Evolutionary conservation across 2,888 invertebrate species (phyloP).

Genomic region (Ectemnius continuus): DNA sequence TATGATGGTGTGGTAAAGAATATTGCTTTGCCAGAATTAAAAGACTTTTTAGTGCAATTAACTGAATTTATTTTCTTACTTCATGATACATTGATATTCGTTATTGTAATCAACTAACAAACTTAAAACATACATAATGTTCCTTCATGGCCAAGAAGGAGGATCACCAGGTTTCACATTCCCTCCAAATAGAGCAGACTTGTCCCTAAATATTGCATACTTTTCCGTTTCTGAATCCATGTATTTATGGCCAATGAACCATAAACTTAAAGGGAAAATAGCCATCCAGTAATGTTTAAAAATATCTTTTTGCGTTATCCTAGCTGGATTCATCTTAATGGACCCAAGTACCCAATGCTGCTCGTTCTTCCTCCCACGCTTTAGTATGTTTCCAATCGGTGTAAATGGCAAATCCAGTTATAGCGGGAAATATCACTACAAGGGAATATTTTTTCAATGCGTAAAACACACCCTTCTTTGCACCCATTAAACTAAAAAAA

Average conservation of each 20-base stretch:
- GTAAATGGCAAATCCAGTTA: constrained; percentile 82
- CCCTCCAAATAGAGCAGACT: constrained; percentile 87
- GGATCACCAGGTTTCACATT: constrained; percentile 82
- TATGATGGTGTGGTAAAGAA: not conserved
- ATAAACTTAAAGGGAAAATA: constrained; percentile 81
- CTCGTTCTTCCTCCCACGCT: constrained; percentile 84
- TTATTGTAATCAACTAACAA: not conserved
- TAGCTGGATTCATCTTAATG: not conserved
- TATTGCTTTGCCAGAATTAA: not conserved
- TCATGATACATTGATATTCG: not conserved
- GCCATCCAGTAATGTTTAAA: constrained; percentile 79
- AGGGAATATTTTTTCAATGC: constrained; percentile 83
- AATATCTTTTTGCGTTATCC: not conserved
- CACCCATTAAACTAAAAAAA: constrained; percentile 67
- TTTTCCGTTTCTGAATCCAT: constrained; percentile 86
- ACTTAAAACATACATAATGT: not conserved
- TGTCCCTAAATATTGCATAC: constrained; percentile 87
- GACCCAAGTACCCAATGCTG: too few relatives aligned
- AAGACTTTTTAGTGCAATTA: not conserved
- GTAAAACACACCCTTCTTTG: constrained; percentile 47
- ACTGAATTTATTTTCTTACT: not conserved
- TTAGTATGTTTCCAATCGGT: constrained; percentile 87
- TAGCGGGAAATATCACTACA: constrained; percentile 84
- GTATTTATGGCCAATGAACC: constrained; percentile 82
- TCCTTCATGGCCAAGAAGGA: constrained; percentile 86